phyloP scores from a whole-genome alignment of 2,113 vertebrate species.

The Gorsachius goisagi region DNA sequence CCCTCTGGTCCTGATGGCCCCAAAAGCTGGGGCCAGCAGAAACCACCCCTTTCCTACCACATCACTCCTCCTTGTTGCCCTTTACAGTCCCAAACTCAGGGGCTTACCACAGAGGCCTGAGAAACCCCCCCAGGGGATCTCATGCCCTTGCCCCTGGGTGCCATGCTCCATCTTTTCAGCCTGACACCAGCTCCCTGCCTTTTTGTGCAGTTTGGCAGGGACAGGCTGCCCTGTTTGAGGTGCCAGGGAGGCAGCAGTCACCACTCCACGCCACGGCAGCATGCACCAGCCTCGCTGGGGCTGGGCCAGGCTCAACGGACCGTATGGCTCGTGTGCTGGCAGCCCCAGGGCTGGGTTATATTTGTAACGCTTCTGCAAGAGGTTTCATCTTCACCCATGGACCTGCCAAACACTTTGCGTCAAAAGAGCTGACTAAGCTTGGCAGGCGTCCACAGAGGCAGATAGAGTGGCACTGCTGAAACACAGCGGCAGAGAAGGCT shows the following conservation, averaged over 20 bases:
- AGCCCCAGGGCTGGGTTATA: background rate
- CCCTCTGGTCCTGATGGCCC: background rate
- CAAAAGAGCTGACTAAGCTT: background rate
- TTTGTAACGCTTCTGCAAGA: background rate
- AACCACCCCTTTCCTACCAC: background rate
- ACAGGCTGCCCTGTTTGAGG: background rate
- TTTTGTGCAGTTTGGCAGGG: background rate
- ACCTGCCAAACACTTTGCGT: background rate
- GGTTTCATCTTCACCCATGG: background rate
- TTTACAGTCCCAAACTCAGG: background rate
- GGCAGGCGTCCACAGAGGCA: background rate
- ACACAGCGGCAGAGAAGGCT: background rate
- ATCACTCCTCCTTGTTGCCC: background rate
- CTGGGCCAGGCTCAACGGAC: background rate
- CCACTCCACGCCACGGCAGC: accelerated
- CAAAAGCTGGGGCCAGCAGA: accelerated
- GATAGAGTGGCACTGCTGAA: background rate
- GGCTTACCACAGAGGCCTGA: background rate
- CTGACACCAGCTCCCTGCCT: background rate
- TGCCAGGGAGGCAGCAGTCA: background rate
- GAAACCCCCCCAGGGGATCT: accelerated
- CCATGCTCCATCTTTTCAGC: background rate
- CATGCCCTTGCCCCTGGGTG: background rate
- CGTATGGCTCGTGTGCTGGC: accelerated
- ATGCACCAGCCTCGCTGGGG: accelerated